Evolutionary conservation across 2,888 invertebrate genomes (phyloP).

Genomic region (Drepanosiphum platanoidis): DNA sequence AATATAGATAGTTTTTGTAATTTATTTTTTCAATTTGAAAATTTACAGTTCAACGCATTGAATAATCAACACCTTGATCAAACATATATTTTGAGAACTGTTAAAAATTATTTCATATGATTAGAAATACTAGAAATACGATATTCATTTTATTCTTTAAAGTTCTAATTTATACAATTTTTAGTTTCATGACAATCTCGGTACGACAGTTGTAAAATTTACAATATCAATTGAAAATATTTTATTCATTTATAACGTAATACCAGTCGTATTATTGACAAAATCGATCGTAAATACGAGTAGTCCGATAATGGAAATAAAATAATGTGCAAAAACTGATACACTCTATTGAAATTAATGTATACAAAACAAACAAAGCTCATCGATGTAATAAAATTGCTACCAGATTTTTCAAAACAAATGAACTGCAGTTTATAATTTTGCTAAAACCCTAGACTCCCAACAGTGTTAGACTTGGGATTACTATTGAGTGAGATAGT

Average conservation of each 20-base stretch:
- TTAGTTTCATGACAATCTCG: no score
- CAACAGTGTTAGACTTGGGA: background rate
- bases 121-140: no score
- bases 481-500: slow-evolving; percentile 3
- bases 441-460: background rate
- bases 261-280: background rate
- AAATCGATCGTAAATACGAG: background rate
- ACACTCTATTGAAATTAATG: background rate
- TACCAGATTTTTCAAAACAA: background rate
- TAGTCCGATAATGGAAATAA: background rate
- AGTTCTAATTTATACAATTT: no score
- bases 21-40: no score
- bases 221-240: background rate
- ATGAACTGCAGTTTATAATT: background rate
- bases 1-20: no score
- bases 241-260: no score
- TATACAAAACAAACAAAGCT: background rate
- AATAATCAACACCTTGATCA: no score
- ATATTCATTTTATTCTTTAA: no score
- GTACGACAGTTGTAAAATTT: background rate
- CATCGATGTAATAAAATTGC: background rate
- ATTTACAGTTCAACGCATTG: no score
- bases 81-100: no score
- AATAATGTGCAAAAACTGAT: background rate
- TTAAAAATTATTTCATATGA: no score